Evolutionary conservation across 1,140 invertebrate genomes (phyloP).

Genomic region (Ptiloglossa arizonensis): DNA sequence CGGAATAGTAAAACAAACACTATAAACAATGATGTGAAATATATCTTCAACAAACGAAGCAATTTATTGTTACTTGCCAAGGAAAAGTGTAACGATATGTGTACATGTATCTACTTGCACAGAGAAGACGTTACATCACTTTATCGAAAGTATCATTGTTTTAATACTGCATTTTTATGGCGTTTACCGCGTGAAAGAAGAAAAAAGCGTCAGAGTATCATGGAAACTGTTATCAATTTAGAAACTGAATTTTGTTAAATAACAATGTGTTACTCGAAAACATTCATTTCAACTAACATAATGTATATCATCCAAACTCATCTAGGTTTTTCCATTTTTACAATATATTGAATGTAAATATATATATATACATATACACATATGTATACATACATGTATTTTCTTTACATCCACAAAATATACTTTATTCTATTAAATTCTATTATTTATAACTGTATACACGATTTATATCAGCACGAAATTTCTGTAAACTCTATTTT

Average conservation of each 20-base stretch:
- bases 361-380: slow-evolving; percentile 38
- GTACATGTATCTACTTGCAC: slow-evolving; percentile 32
- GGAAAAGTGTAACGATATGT: slow-evolving; percentile 5
- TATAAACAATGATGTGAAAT: slow-evolving; percentile 24
- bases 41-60: slow-evolving; percentile 13
- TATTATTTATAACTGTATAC: slow-evolving; percentile 33
- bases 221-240: slow-evolving; percentile 38
- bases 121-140: background rate
- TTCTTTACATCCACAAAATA: slow-evolving; percentile 49
- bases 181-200: background rate
- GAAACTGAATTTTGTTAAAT: slow-evolving; percentile 28
- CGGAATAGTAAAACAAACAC: background rate
- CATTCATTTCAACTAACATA: slow-evolving; percentile 40
- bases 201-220: background rate
- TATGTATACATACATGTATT: slow-evolving; percentile 38
- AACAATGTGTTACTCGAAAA: slow-evolving; percentile 20
- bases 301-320: slow-evolving; percentile 32
- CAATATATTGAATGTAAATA: slow-evolving; percentile 61
- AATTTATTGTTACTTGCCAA: slow-evolving; percentile 11
- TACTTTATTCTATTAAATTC: slow-evolving; percentile 42
- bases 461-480: slow-evolving; percentile 17
- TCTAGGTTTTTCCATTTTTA: slow-evolving; percentile 55
- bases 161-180: slow-evolving; percentile 47
- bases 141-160: slow-evolving; percentile 28
- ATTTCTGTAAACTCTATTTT: slow-evolving; percentile 43